These are phyloP conservation scores for Emydura subglobosa DNA, from an alignment of 2,113 vertebrate genomes.

Conservation along the genomic window DNA sequence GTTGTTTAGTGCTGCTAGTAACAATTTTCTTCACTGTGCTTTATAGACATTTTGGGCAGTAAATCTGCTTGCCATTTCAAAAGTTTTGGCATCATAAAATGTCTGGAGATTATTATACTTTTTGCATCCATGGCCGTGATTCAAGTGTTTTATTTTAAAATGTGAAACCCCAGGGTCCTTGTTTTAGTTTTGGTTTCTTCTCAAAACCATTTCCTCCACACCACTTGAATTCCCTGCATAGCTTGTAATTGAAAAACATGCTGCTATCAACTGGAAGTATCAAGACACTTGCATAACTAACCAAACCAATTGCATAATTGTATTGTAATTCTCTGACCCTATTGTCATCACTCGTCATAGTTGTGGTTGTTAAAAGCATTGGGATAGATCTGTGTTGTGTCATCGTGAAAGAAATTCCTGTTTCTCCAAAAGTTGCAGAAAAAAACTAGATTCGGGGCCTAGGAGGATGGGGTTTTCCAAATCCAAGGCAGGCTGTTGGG, in stretches of 20 bases:
- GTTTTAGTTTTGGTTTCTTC: fast-evolving
- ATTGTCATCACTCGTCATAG: not conserved
- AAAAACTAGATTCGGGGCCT: not conserved
- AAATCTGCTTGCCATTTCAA: not conserved
- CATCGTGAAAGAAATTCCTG: not conserved
- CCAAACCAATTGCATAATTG: not conserved
- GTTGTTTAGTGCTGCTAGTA: not conserved
- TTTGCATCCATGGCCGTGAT: not conserved
- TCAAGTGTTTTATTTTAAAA: not conserved
- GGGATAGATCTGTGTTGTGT: not conserved
- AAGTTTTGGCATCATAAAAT: not conserved
- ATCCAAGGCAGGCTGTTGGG: not conserved
- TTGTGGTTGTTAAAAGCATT: fast-evolving
- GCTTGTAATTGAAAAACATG: not conserved
- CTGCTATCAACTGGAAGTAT: not conserved
- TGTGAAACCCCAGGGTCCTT: not conserved
- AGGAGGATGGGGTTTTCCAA: not conserved
- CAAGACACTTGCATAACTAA: not conserved
- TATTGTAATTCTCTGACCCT: not conserved
- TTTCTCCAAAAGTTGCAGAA: not conserved
- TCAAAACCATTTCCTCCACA: fast-evolving
- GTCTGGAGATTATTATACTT: not conserved
- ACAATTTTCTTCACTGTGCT: not conserved
- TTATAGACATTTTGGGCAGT: not conserved
- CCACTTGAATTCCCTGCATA: not conserved